Percentiles rank a stretch among this genome's conserved stretches.
Conservation (phyloP, 53 echinoderm and acorn worm species). For the Mesocentrotus franciscanus region DNA sequence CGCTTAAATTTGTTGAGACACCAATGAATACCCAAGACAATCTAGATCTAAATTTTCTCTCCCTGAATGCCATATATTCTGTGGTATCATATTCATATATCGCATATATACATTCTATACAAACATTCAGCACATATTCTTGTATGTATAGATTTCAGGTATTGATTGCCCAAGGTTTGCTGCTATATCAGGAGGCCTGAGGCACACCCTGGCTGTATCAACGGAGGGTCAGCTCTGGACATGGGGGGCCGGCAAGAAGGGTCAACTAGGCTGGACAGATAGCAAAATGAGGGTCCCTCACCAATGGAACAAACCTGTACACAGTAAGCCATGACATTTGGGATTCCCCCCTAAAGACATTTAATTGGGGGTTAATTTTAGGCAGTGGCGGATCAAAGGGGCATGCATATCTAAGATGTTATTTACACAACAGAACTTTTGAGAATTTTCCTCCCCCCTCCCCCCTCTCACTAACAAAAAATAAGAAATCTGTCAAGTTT, state of each 20-base stretch:
- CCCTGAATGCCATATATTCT: too few species aligned
- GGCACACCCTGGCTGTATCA: slow-evolving; percentile 86
- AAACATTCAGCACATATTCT: neutral
- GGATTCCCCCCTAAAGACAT: neutral
- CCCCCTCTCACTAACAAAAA: too few species aligned
- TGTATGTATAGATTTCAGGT: neutral
- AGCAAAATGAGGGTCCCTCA: slow-evolving; percentile 21
- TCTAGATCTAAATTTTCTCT: too few species aligned
- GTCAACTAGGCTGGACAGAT: slow-evolving; percentile 86
- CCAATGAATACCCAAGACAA: too few species aligned
- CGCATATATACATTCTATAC: neutral
- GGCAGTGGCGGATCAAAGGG: too few species aligned
- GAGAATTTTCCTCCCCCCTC: too few species aligned
- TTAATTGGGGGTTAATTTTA: too few species aligned
- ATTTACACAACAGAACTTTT: too few species aligned
- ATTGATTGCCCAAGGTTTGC: slow-evolving; percentile 40
- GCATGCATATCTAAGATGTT: too few species aligned
- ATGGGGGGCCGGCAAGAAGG: slow-evolving; percentile 92
- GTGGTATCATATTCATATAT: too few species aligned
- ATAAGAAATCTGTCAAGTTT: too few species aligned
- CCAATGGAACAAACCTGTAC: slow-evolving; percentile 60
- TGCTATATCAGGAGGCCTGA: slow-evolving; percentile 76
- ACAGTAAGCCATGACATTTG: slow-evolving; percentile 43
- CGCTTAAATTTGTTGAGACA: neutral
- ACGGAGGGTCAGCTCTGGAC: slow-evolving; percentile 83